Evolutionary conservation across 2,888 invertebrate species (phyloP), one percentile per base, ranked within the genome.

Genomic region (Phyllotreta striolata): DNA sequence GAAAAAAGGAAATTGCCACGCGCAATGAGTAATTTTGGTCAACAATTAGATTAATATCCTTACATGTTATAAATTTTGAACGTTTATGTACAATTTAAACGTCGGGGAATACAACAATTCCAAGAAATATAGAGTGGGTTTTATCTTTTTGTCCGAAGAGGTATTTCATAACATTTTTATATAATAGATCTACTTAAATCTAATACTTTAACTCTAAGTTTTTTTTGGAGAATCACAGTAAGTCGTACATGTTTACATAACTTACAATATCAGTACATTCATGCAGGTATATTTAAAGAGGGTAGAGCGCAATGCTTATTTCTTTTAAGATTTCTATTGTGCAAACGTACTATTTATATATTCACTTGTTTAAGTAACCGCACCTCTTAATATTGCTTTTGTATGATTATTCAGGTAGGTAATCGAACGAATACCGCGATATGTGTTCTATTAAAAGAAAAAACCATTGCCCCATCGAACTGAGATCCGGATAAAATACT

Each of bases 221-320:
- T 67, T 55, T 60, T 67, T 66, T 70, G 71, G 72, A 71, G 57
- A 74, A 74, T 74, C 74, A 74, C 74, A 74, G 74, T 72, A 68
- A 72, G 69, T 69, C 63, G 70, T 67, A 72, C 70, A 72, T 43
- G 60, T 72, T 69, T 63, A 68, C 64, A 67, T 66, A 57, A 71
- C 66, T 59, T 66, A 67, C 67, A 70, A 56, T 57, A 66, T 68
- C 64, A 64, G 64, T 70, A 64, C 55, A 68, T 61, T 63, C 66
- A 68, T 60, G 66, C 68, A 66, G 63, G 54, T 64, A 60, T 60
- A 67, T 63, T 66, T 64, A 57, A 49, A 65, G 61, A 59, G 54
- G 62, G 64, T 47, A 59, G 61, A 56, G 59, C 62, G 65, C 47
- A 62, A 60, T 66, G 43, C 43, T 37, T 24, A 34, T 43, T 59